Evolutionary conservation across 2,113 vertebrate genomes (phyloP).

Genomic region (Pseudolaguvia tuberculata): DNA sequence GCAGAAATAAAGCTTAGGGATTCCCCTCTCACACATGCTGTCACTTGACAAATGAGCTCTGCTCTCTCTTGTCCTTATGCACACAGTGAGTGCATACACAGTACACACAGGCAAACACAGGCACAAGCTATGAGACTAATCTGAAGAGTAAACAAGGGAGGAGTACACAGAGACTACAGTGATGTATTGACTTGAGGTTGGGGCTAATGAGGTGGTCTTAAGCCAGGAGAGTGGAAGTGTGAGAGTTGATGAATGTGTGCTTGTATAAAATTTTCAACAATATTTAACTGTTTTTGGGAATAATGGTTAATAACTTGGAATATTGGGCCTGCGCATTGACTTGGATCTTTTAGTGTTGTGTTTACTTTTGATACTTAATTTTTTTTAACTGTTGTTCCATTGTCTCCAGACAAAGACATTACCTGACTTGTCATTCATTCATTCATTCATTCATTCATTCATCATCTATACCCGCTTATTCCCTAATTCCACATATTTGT

Average conservation of each 20-base stretch:
- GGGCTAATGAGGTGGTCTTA: slow-evolving; percentile 23
- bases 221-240: neutral
- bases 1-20: slow-evolving; percentile 44
- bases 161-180: slow-evolving; percentile 26
- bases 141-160: slow-evolving; percentile 52
- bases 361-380: too few species aligned
- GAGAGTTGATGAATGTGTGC: neutral
- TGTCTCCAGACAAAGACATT: too few species aligned
- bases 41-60: slow-evolving; percentile 49
- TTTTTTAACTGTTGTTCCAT: too few species aligned
- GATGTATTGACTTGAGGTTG: slow-evolving; percentile 25
- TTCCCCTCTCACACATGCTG: slow-evolving; percentile 48
- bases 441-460: too few species aligned
- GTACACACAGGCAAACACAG: slow-evolving; percentile 43
- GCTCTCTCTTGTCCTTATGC: slow-evolving; percentile 40
- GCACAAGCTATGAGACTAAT: slow-evolving; percentile 51
- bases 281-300: too few species aligned
- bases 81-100: slow-evolving; percentile 27
- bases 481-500: too few species aligned
- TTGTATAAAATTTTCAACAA: too few species aligned
- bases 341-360: too few species aligned
- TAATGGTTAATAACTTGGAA: too few species aligned
- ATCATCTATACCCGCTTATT: too few species aligned
- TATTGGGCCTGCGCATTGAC: too few species aligned
- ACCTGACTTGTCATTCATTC: too few species aligned